These are phyloP conservation scores for Ypsolopha scabrella DNA, from an alignment of 2,888 invertebrate genomes.

Conservation along the genomic window DNA sequence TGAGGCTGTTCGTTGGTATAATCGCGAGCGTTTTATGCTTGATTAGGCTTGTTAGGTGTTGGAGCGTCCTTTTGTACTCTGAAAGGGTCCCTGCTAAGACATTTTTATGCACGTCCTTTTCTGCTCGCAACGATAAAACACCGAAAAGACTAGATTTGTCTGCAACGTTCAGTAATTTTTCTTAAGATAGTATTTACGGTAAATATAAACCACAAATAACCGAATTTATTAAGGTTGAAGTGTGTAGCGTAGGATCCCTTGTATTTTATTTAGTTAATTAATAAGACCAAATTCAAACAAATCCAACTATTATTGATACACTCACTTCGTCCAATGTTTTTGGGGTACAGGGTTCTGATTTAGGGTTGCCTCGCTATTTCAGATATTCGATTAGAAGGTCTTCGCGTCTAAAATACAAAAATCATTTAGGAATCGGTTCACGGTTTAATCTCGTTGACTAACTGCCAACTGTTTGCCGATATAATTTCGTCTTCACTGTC, in stretches of 20 bases:
- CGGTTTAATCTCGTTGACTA: too few relatives aligned
- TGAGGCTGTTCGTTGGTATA: background rate
- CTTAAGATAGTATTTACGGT: too few relatives aligned
- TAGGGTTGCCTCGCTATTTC: conserved; percentile 36
- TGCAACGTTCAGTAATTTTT: too few relatives aligned
- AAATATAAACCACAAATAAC: background rate
- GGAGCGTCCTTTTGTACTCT: background rate
- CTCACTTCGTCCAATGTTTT: conserved; percentile 26
- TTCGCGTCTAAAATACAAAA: too few relatives aligned
- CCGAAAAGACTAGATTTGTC: too few relatives aligned
- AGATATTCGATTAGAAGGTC: background rate
- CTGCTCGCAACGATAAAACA: too few relatives aligned
- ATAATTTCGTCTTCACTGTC: too few relatives aligned
- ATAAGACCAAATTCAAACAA: conserved; percentile 66
- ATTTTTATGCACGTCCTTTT: too few relatives aligned
- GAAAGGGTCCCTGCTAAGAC: too few relatives aligned
- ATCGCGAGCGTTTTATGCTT: background rate
- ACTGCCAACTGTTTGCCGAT: too few relatives aligned
- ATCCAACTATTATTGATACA: conserved; percentile 61
- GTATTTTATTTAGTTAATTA: conserved; percentile 61
- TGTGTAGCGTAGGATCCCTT: conserved; percentile 14
- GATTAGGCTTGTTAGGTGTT: background rate
- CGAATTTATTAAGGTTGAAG: conserved; percentile 4
- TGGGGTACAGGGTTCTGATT: background rate
- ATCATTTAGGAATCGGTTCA: too few relatives aligned